phyloP scores from a whole-genome alignment of 2,113 vertebrate genomes.

The Meles meles region DNA sequence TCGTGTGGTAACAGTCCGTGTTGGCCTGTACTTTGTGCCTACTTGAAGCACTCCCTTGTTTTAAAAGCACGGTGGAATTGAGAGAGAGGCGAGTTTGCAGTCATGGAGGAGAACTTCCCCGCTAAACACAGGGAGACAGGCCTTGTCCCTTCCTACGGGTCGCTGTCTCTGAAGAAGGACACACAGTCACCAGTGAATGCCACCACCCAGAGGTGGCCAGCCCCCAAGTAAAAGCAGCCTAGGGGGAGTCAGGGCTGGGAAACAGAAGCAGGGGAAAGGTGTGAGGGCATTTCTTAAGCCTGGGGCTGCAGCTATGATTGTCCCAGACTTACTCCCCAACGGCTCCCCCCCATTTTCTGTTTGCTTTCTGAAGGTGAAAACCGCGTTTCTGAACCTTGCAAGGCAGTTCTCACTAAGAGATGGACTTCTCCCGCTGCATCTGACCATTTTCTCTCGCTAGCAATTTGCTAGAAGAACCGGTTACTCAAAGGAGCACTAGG shows the following conservation, averaged over 20 bases:
- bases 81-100: not conserved
- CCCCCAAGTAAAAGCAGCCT: rapidly evolving
- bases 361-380: not conserved
- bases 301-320: rapidly evolving
- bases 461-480: not conserved
- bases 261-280: rapidly evolving
- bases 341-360: not conserved
- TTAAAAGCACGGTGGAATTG: rapidly evolving
- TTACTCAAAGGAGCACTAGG: not conserved
- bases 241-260: too few species aligned
- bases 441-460: not conserved
- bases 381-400: not conserved
- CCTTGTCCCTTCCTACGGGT: rapidly evolving
- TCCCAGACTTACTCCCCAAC: rapidly evolving
- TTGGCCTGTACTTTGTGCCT: rapidly evolving
- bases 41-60: rapidly evolving
- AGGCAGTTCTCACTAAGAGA: not conserved
- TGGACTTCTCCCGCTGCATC: not conserved
- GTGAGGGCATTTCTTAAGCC: not conserved
- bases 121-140: not conserved
- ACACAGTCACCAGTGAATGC: not conserved
- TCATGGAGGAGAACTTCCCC: rapidly evolving
- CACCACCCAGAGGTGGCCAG: not conserved
- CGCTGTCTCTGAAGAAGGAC: rapidly evolving
- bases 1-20: rapidly evolving